Evolutionary conservation across 2,888 invertebrate species (phyloP).

Genomic region (Bhutanitis thaidina): DNA sequence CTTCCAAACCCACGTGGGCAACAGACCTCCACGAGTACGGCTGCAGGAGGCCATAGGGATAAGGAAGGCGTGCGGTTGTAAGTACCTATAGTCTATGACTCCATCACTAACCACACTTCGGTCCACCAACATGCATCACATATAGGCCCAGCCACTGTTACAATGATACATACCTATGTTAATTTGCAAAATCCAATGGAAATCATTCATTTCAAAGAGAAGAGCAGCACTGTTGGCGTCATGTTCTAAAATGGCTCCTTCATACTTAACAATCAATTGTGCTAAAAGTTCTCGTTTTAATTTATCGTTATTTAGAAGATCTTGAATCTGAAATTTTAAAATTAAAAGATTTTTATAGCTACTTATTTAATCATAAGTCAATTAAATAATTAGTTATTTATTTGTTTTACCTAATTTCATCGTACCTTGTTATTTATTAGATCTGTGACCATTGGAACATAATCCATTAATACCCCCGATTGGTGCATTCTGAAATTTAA

Average conservation of each 20-base stretch:
- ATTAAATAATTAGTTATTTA: too few species aligned
- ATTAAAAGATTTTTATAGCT: too few species aligned
- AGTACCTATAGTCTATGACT: too few species aligned
- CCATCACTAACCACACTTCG: too few species aligned
- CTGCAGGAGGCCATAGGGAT: too few species aligned
- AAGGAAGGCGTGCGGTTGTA: too few species aligned
- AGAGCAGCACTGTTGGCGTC: conserved; percentile 75
- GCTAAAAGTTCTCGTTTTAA: conserved; percentile 65
- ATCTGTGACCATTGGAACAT: conserved; percentile 77
- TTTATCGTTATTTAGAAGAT: conserved; percentile 64
- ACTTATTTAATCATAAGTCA: too few species aligned
- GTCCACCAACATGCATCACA: too few species aligned
- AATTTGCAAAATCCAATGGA: conserved; percentile 82
- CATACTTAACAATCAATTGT: conserved; percentile 70
- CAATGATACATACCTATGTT: conserved; percentile 70
- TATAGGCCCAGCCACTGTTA: too few species aligned
- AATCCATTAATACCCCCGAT: conserved; percentile 76
- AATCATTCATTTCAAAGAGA: conserved; percentile 81
- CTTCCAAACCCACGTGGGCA: too few species aligned
- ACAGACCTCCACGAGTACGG: too few species aligned
- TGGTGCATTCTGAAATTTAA: conserved; percentile 65
- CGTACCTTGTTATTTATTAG: conserved; percentile 73
- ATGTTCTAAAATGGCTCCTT: conserved; percentile 71
- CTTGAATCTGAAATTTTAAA: conserved; percentile 50
- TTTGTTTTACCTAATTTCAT: too few species aligned